Conservation (phyloP, 2,797 vertebrate genomes). For the Arnoldichthys spilopterus region DNA sequence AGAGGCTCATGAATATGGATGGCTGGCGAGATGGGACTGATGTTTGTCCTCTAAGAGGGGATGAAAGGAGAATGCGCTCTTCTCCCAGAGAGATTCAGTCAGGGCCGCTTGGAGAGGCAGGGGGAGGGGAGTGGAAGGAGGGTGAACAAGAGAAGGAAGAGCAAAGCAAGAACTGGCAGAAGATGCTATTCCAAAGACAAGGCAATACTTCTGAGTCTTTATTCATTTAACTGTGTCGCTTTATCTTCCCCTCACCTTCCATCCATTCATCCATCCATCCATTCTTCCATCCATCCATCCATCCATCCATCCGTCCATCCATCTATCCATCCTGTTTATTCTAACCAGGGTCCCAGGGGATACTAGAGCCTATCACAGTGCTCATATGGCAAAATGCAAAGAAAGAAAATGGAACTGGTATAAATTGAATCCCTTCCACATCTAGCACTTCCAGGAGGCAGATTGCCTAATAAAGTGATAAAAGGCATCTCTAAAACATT, state of each 20-base stretch:
- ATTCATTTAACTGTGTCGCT: neutral
- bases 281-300: too few species aligned
- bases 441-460: neutral
- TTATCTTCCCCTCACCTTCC: too few species aligned
- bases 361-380: too few species aligned
- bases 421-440: too few species aligned
- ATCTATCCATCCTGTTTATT: too few species aligned
- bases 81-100: slow-evolving; percentile 75
- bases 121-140: slow-evolving; percentile 29
- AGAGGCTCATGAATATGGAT: slow-evolving; percentile 86
- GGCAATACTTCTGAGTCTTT: slow-evolving; percentile 14
- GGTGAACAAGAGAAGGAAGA: slow-evolving; percentile 54
- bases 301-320: too few species aligned
- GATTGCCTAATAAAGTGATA: slow-evolving; percentile 1
- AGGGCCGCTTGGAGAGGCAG: slow-evolving; percentile 63
- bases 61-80: slow-evolving; percentile 83
- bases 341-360: too few species aligned
- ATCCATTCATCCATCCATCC: too few species aligned
- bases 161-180: slow-evolving; percentile 48
- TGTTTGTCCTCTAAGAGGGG: slow-evolving; percentile 87
- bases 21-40: slow-evolving; percentile 79
- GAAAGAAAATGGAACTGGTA: too few species aligned
- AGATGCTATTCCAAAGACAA: slow-evolving; percentile 24
- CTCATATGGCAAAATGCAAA: too few species aligned
- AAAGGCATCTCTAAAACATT: neutral